Conservation (phyloP, 35 echinoderm and acorn worm species). For the Apostichopus californicus region DNA sequence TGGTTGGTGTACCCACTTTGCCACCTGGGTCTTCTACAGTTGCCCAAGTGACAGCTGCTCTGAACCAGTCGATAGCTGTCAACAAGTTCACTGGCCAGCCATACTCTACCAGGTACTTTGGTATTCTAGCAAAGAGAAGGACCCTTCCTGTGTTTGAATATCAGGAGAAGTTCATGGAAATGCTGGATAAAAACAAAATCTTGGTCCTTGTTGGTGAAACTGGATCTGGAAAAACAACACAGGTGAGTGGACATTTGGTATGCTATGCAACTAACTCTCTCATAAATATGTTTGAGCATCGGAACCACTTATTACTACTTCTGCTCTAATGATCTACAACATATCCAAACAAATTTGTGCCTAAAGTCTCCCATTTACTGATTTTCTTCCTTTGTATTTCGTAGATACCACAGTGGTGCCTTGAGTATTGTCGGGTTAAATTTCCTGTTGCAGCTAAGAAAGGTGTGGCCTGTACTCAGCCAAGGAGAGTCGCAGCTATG, state of each 20-base stretch:
- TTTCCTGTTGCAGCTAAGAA: slow-evolving; percentile 77
- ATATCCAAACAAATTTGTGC: too few species aligned
- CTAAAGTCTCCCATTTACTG: not conserved
- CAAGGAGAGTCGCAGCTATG: slow-evolving; percentile 97
- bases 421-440: slow-evolving; percentile 87
- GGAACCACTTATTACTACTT: too few species aligned
- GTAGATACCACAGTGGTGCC: slow-evolving; percentile 98
- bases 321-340: too few species aligned
- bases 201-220: slow-evolving; percentile 97
- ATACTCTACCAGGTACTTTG: slow-evolving; percentile 78
- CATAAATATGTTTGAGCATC: too few species aligned
- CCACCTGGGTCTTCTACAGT: slow-evolving; percentile 9
- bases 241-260: slow-evolving; percentile 53
- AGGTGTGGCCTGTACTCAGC: slow-evolving; percentile 94
- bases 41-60: slow-evolving; percentile 29
- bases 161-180: slow-evolving; percentile 91
- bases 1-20: not conserved
- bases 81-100: slow-evolving; percentile 59
- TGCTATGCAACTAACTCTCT: too few species aligned
- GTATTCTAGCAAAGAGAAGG: slow-evolving; percentile 81
- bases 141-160: slow-evolving; percentile 94
- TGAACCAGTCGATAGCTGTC: slow-evolving; percentile 44
- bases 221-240: slow-evolving; percentile 99
- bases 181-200: slow-evolving; percentile 87
- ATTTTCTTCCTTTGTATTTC: not conserved